These are phyloP conservation scores for Danio tinwini DNA, from an alignment of 2,797 vertebrate species.

Conservation along the genomic window DNA sequence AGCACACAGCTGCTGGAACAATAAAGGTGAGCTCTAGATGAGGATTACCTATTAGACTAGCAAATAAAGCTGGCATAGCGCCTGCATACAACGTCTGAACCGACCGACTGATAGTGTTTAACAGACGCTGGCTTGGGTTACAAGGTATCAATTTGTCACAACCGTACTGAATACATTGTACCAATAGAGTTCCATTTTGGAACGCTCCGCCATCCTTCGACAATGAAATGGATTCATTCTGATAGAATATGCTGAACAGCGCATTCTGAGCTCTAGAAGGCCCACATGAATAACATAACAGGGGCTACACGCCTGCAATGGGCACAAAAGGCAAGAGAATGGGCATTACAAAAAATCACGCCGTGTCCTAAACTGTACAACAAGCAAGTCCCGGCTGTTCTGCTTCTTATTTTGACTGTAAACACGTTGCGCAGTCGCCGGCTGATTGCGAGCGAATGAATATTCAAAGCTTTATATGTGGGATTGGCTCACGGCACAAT, in stretches of 20 bases:
- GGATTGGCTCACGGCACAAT: constrained; percentile 65
- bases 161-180: background rate
- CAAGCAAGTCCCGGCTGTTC: background rate
- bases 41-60: constrained; percentile 41
- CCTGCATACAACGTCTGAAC: constrained; percentile 19
- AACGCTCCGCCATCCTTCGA: constrained; percentile 31
- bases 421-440: constrained; percentile 60
- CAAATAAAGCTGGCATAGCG: constrained; percentile 39
- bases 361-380: constrained; percentile 48
- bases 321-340: constrained; percentile 77
- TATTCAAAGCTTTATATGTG: constrained; percentile 79
- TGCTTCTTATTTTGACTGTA: constrained; percentile 54
- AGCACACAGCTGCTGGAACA: constrained; percentile 36
- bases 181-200: constrained; percentile 13
- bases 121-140: background rate
- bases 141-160: constrained; percentile 23
- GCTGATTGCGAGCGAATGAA: constrained; percentile 74
- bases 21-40: constrained; percentile 10
- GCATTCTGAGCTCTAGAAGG: constrained; percentile 71
- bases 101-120: constrained; percentile 8
- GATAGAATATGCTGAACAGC: constrained; percentile 75
- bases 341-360: constrained; percentile 64
- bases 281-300: constrained; percentile 85
- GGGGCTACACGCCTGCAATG: constrained; percentile 67
- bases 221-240: constrained; percentile 48